Conservation (phyloP, 2,797 vertebrate genomes). For the Cyprinella venusta region DNA sequence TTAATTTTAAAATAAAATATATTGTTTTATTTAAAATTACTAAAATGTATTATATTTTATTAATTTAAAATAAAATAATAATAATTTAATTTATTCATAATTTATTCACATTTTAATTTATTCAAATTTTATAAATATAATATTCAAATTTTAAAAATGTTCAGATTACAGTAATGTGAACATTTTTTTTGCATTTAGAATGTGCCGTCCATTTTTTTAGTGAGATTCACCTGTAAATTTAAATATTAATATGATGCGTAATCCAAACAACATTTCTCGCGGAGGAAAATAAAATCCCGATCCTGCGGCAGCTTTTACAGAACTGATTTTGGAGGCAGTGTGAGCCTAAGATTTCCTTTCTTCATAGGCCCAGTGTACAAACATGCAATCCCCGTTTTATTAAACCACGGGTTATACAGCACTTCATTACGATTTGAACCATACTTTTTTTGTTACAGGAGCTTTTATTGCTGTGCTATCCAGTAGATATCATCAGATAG, state of each 20-base stretch:
- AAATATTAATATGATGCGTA: neutral
- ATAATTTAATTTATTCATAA: too few relatives aligned
- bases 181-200: neutral
- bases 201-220: neutral
- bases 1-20: too few relatives aligned
- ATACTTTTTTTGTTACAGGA: neutral
- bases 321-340: neutral
- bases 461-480: conserved; percentile 11
- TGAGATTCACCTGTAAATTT: conserved; percentile 16
- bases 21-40: too few relatives aligned
- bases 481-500: neutral
- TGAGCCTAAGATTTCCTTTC: neutral
- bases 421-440: neutral
- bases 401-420: neutral
- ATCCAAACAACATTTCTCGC: neutral
- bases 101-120: too few relatives aligned
- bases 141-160: neutral
- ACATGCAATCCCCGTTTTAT: neutral
- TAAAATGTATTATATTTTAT: too few relatives aligned
- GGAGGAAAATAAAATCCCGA: neutral
- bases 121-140: too few relatives aligned
- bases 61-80: too few relatives aligned
- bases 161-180: neutral
- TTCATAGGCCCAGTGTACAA: neutral
- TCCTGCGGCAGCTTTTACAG: neutral